These are phyloP conservation scores for Polypterus senegalus DNA, from an alignment of 2,113 vertebrate species.

Conservation along the genomic window DNA sequence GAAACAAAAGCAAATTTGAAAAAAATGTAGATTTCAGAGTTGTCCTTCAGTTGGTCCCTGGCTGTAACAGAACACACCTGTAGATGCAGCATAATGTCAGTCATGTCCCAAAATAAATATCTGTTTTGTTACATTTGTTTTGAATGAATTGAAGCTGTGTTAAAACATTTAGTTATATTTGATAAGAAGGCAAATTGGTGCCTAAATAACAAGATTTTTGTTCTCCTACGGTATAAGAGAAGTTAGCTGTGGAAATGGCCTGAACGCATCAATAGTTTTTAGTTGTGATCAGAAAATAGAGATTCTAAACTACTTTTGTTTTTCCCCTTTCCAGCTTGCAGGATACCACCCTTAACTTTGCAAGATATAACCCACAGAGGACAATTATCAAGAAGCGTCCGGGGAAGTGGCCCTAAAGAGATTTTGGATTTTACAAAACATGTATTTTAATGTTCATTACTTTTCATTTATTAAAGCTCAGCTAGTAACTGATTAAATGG, in stretches of 20 bases:
- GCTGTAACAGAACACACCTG: too few species aligned
- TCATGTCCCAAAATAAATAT: too few species aligned
- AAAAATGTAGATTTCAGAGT: too few species aligned
- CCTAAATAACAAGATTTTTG: not conserved
- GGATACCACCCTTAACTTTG: not conserved
- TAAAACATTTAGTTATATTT: not conserved
- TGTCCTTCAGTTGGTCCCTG: too few species aligned
- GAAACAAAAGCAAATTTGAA: too few species aligned
- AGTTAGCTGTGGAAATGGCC: not conserved
- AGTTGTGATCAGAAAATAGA: not conserved
- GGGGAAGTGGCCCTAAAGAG: not conserved
- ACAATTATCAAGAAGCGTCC: not conserved
- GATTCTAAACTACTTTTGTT: not conserved
- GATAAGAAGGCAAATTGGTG: not conserved
- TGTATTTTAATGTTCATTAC: slow-evolving; percentile 19
- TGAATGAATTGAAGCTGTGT: too few species aligned
- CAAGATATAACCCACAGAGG: slow-evolving; percentile 3
- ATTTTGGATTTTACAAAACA: slow-evolving; percentile 38
- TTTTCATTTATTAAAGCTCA: not conserved
- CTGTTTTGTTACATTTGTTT: too few species aligned
- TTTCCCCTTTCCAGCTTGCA: slow-evolving; percentile 17
- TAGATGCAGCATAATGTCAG: too few species aligned
- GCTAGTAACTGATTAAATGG: not conserved
- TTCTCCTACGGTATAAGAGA: not conserved
- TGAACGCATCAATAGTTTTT: not conserved